These are phyloP conservation scores for Microplitis demolitor DNA, from an alignment of 1,140 invertebrate species.

Conservation along the genomic window DNA sequence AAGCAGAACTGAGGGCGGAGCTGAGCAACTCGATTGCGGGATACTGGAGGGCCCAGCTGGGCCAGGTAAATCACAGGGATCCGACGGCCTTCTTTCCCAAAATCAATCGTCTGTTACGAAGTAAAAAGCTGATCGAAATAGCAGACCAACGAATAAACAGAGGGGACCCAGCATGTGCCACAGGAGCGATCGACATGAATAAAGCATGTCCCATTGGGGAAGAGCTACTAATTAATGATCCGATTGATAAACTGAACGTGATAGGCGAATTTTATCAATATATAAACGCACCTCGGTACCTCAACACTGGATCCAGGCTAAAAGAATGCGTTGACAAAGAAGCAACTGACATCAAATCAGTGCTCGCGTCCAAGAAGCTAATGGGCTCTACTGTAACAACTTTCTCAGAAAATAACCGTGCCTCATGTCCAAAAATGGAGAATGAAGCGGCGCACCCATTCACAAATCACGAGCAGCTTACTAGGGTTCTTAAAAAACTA, in stretches of 20 bases:
- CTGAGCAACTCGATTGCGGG: neutral
- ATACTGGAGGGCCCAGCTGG: neutral
- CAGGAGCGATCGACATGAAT: neutral
- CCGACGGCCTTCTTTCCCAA: neutral
- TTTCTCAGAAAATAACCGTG: neutral
- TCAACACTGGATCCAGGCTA: neutral
- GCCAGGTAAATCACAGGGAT: neutral
- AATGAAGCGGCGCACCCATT: too few species aligned
- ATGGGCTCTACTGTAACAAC: too few species aligned
- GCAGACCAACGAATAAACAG: neutral
- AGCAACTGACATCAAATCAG: neutral
- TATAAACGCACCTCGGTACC: neutral
- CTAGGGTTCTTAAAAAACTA: neutral
- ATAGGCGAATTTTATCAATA: neutral
- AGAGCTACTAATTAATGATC: neutral
- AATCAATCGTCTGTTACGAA: conserved; percentile 5
- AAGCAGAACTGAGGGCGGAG: neutral
- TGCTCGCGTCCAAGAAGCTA: too few species aligned
- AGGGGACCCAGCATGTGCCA: neutral
- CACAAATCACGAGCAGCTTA: neutral
- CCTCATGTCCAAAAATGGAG: too few species aligned
- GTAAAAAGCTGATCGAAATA: neutral
- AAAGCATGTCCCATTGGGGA: neutral
- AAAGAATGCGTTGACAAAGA: neutral
- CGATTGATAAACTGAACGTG: neutral